A percentile compares a stretch with the other conserved stretches of the same genome.
Conservation (phyloP, 2,888 invertebrate genomes). For the Dorcus parallelipipedus region DNA sequence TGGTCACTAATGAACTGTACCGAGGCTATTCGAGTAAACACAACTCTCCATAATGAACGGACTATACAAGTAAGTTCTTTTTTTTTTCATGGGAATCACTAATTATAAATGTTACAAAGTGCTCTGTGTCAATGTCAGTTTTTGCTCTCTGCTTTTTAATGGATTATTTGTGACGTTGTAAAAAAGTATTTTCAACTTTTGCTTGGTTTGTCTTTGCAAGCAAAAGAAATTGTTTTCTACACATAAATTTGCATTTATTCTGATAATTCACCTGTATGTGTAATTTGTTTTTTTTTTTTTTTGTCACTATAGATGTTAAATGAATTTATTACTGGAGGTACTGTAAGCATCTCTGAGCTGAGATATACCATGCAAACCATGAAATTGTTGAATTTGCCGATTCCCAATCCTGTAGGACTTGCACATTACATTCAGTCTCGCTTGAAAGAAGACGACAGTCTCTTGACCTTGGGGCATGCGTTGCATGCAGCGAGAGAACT, state of each 20-base stretch:
- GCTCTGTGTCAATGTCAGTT: no score
- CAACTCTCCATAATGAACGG: conserved; percentile 36
- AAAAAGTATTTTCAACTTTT: no score
- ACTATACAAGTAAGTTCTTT: conserved; percentile 51
- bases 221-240: no score
- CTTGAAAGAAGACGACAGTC: conserved; percentile 80
- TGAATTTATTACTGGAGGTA: conserved; percentile 62
- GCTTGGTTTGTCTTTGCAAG: no score
- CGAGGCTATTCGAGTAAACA: conserved; percentile 7
- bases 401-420: conserved; percentile 65
- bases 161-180: no score
- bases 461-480: conserved; percentile 73
- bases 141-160: no score
- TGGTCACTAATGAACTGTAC: conserved; percentile 37
- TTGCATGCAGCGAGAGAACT: conserved; percentile 79
- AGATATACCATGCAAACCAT: conserved; percentile 71
- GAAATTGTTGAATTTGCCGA: conserved; percentile 62
- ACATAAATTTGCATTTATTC: background rate
- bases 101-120: background rate
- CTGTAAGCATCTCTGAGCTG: conserved; percentile 65
- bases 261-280: background rate
- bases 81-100: conserved; percentile 5
- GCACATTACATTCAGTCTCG: conserved; percentile 70
- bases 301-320: conserved; percentile 49
- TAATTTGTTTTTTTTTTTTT: background rate